A percentile compares a stretch with the other conserved stretches of the same genome.
Evolutionary conservation across 1,140 invertebrate genomes (phyloP).

Genomic region (Teleogryllus occipitalis): DNA sequence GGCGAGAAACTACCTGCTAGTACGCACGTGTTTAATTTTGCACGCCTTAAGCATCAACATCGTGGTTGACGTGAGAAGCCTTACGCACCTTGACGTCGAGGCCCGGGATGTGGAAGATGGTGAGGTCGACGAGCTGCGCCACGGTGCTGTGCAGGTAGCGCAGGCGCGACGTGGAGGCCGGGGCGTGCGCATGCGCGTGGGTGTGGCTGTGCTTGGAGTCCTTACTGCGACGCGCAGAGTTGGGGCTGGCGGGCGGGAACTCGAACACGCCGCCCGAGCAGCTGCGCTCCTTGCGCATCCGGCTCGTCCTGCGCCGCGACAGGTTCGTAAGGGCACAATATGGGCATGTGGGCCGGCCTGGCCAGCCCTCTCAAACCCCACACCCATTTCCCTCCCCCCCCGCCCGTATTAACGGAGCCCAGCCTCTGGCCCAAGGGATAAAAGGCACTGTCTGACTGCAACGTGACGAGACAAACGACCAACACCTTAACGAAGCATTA

Average conservation of each 20-base stretch:
- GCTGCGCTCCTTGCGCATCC: constrained; percentile 60
- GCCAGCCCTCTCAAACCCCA: no score
- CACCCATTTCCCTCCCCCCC: no score
- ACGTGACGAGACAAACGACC: no score
- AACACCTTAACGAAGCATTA: no score
- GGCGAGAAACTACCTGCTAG: no score
- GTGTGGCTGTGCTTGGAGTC: constrained; percentile 33
- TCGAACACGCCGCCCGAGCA: constrained; percentile 62
- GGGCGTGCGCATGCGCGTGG: constrained; percentile 30
- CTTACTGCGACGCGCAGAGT: constrained; percentile 39
- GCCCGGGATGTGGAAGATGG: constrained; percentile 90
- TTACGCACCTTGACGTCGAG: constrained; percentile 77
- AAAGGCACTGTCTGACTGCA: no score
- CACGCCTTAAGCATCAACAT: no score
- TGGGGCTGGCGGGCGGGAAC: constrained; percentile 48
- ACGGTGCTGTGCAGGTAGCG: constrained; percentile 32
- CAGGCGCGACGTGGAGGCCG: constrained; percentile 18
- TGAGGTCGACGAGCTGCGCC: constrained; percentile 62
- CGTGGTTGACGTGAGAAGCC: neutral
- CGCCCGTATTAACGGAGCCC: no score
- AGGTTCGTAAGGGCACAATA: no score
- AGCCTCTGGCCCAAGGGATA: no score
- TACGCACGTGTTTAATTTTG: no score
- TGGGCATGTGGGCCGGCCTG: no score
- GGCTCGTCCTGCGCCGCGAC: constrained; percentile 34